These are phyloP conservation scores for Sebastes paucispinis DNA, from an alignment of 2,797 vertebrate genomes.

Conservation along the genomic window DNA sequence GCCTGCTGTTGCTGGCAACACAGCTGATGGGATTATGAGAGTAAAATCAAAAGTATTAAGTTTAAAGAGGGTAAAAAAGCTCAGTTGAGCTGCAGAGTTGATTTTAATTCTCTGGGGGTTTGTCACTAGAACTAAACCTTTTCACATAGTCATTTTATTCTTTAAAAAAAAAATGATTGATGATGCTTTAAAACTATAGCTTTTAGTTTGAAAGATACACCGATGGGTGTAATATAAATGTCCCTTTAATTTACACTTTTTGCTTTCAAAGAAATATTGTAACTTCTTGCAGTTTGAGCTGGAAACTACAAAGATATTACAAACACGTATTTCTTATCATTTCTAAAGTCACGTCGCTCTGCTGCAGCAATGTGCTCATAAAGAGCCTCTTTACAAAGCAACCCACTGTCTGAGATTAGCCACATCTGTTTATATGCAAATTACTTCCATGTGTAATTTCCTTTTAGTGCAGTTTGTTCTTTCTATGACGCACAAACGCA, in stretches of 20 bases:
- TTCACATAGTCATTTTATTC: not conserved
- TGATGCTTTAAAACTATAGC: not conserved
- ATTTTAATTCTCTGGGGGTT: not conserved
- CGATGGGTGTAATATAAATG: not conserved
- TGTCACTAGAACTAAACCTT: not conserved
- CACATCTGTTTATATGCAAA: constrained; percentile 34
- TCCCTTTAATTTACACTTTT: not conserved
- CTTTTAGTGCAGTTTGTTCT: not conserved
- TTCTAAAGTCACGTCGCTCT: not conserved
- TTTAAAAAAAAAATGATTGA: not conserved
- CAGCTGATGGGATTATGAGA: not conserved
- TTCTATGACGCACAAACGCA: constrained; percentile 1
- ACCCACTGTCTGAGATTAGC: not conserved
- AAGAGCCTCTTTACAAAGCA: not conserved
- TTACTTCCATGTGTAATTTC: constrained; percentile 22
- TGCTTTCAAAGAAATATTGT: not conserved
- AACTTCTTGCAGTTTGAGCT: not conserved
- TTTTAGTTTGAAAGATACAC: not conserved
- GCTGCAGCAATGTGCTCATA: not conserved
- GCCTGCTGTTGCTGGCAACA: not conserved
- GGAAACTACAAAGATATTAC: not conserved
- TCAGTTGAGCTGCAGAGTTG: not conserved
- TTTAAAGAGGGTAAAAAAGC: not conserved
- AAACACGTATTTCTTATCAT: not conserved
- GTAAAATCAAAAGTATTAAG: not conserved